Evolutionary conservation across 2,888 invertebrate genomes (phyloP).

Genomic region (Chironomus riparius): DNA sequence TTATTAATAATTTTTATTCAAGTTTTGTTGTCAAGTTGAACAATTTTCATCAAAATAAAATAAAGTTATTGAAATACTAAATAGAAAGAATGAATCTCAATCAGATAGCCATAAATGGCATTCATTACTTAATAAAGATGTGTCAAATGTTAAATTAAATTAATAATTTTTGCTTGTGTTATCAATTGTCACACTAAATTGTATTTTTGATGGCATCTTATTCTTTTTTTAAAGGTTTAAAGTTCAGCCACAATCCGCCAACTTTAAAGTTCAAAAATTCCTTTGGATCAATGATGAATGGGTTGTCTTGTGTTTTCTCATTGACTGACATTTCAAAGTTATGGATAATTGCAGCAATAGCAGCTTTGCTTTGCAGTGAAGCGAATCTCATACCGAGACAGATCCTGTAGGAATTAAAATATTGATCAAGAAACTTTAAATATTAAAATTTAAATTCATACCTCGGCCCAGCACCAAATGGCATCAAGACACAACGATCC

Average conservation of each 20-base stretch:
- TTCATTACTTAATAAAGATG: no score
- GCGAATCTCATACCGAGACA: conserved; percentile 15
- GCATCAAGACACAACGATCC: conserved; percentile 36
- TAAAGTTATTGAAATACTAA: no score
- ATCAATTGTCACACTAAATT: no score
- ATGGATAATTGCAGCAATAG: conserved; percentile 36
- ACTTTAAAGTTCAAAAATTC: conserved; percentile 33
- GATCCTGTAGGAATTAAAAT: no score
- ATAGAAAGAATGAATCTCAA: no score
- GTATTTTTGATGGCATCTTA: no score
- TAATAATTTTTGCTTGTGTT: no score
- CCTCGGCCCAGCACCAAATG: conserved; percentile 31
- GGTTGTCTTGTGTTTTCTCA: conserved; percentile 33
- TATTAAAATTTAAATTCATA: background rate
- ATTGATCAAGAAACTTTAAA: background rate
- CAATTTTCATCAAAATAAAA: no score
- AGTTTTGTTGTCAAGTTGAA: no score
- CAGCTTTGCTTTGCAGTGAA: conserved; percentile 37
- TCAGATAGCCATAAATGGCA: no score
- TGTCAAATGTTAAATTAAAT: no score
- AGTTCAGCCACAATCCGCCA: conserved; percentile 34
- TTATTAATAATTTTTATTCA: no score
- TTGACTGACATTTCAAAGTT: conserved; percentile 37
- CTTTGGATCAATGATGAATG: conserved; percentile 31
- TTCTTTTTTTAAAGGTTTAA: conserved; percentile 26